Conservation (phyloP, 2,113 vertebrate species). For the Protomyctophum bolini region DNA sequence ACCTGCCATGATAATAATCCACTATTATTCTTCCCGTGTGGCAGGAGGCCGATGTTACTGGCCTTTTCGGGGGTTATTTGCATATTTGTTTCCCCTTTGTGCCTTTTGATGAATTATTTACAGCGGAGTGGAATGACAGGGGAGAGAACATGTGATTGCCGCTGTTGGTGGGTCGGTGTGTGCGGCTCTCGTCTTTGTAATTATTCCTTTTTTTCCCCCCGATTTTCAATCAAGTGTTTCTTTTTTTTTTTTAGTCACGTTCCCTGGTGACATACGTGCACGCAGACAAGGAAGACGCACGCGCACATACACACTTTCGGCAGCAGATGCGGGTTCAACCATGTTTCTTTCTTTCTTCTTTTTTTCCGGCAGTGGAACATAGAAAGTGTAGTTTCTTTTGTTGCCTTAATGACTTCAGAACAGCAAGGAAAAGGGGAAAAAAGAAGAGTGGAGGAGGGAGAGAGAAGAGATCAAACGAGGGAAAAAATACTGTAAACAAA, state of each 20-base stretch:
- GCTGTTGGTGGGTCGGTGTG: slow-evolving; percentile 56
- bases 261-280: slow-evolving; percentile 43
- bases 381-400: slow-evolving; percentile 50
- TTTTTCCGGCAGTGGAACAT: slow-evolving; percentile 1
- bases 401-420: slow-evolving; percentile 65
- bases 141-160: slow-evolving; percentile 69
- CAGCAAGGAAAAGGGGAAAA: slow-evolving; percentile 44
- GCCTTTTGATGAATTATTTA: slow-evolving; percentile 80
- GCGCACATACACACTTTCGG: slow-evolving; percentile 22
- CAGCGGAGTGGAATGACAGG: slow-evolving; percentile 62
- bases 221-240: slow-evolving; percentile 67
- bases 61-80: slow-evolving; percentile 71
- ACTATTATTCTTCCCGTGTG: slow-evolving; percentile 63
- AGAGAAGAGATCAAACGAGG: slow-evolving; percentile 55
- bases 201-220: slow-evolving; percentile 63
- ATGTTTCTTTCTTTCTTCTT: slow-evolving; percentile 48
- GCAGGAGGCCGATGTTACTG: slow-evolving; percentile 55
- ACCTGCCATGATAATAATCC: slow-evolving; percentile 67
- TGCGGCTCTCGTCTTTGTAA: slow-evolving; percentile 65
- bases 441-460: slow-evolving; percentile 32
- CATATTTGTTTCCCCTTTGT: slow-evolving; percentile 76
- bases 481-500: slow-evolving; percentile 47
- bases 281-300: slow-evolving; percentile 18
- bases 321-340: slow-evolving; percentile 47
- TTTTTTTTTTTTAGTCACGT: slow-evolving; percentile 42